A percentile compares a stretch with the other conserved stretches of the same genome.
Conservation (phyloP, 2,113 vertebrate genomes). For the Colossoma macropomum region DNA sequence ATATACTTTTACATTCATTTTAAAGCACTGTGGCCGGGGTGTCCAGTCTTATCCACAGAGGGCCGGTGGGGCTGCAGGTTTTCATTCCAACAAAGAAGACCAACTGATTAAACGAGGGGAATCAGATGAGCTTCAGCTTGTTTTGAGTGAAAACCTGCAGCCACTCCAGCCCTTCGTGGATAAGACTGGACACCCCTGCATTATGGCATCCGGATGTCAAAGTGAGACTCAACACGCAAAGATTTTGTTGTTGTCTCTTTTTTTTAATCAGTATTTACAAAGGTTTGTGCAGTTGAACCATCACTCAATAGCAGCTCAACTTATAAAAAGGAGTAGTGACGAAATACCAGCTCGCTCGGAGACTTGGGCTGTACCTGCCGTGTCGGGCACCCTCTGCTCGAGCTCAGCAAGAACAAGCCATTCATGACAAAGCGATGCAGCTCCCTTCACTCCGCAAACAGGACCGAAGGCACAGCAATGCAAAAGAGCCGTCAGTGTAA, state of each 20-base stretch:
- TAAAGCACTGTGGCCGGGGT: too few relatives aligned
- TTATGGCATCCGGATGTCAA: neutral
- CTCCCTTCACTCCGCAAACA: slow-evolving; percentile 45
- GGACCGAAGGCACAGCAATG: slow-evolving; percentile 63
- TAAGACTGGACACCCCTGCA: too few relatives aligned
- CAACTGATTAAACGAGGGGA: too few relatives aligned
- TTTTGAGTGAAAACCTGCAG: too few relatives aligned
- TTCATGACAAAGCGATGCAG: slow-evolving; percentile 15
- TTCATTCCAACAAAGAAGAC: too few relatives aligned
- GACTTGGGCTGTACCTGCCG: neutral
- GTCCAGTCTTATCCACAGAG: too few relatives aligned
- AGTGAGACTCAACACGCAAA: slow-evolving; percentile 5
- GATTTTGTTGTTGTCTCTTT: neutral
- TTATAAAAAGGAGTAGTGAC: slow-evolving; percentile 29
- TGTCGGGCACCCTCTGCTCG: neutral
- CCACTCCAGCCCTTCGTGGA: too few relatives aligned
- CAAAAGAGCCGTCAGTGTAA: slow-evolving; percentile 25
- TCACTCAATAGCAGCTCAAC: slow-evolving; percentile 35
- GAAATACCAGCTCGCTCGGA: neutral
- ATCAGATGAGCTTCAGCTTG: too few relatives aligned
- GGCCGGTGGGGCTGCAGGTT: too few relatives aligned
- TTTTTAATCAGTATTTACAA: slow-evolving; percentile 65
- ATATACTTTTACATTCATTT: too few relatives aligned
- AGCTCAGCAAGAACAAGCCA: neutral
- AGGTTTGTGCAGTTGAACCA: slow-evolving; percentile 47